Percentiles rank a stretch among this genome's conserved stretches.
phyloP scores from a whole-genome alignment of 92 coral and sea anemone species.

The Phymanthus crucifer region DNA sequence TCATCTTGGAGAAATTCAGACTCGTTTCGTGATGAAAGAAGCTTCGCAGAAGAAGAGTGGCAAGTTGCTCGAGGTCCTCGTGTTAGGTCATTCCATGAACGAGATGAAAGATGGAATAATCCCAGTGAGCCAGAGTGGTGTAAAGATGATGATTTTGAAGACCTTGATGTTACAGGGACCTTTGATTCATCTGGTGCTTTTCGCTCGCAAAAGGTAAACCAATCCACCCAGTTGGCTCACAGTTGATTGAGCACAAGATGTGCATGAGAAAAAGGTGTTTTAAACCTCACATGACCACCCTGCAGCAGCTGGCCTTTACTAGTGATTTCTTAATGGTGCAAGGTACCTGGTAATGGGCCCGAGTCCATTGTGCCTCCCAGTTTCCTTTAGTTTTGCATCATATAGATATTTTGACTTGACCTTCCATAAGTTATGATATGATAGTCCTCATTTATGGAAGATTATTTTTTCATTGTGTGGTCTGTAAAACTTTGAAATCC shows the following conservation, averaged over 20 bases:
- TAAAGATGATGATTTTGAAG: conserved; percentile 76
- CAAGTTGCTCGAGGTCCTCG: conserved; percentile 75
- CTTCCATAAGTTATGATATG: too few relatives aligned
- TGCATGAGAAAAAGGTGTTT: not conserved
- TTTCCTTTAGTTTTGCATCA: too few relatives aligned
- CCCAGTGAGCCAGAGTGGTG: conserved; percentile 92
- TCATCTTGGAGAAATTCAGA: conserved; percentile 73
- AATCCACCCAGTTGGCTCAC: not conserved
- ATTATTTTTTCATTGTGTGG: too few relatives aligned
- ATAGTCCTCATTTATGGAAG: too few relatives aligned
- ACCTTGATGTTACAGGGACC: conserved; percentile 77
- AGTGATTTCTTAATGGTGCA: too few relatives aligned
- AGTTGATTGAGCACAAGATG: not conserved
- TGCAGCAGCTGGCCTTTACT: too few relatives aligned
- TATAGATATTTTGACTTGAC: too few relatives aligned
- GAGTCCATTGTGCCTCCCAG: too few relatives aligned
- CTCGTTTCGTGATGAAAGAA: conserved; percentile 59
- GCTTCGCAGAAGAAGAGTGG: conserved; percentile 80
- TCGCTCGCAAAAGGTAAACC: conserved; percentile 66
- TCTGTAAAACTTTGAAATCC: not conserved
- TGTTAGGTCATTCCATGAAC: conserved; percentile 67
- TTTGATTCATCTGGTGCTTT: conserved; percentile 97
- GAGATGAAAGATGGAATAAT: conserved; percentile 63
- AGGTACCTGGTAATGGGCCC: too few relatives aligned
- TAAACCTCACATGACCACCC: too few relatives aligned